Percentiles rank a stretch among this genome's conserved stretches.
Evolutionary conservation across 2,888 invertebrate genomes (phyloP).

Genomic region (Euplexia lucipara): DNA sequence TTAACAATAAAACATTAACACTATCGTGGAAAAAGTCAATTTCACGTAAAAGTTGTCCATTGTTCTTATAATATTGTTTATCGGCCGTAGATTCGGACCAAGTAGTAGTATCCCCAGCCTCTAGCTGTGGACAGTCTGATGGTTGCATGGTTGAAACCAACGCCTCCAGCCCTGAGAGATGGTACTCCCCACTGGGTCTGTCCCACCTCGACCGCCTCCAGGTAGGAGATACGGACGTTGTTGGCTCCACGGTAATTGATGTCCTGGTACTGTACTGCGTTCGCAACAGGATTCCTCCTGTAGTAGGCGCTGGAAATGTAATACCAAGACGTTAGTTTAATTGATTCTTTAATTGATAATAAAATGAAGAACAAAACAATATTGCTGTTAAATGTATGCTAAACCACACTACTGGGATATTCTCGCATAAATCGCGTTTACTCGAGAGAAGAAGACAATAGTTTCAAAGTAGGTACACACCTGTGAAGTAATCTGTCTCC

Average conservation of each 20-base stretch:
- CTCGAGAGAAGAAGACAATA: neutral
- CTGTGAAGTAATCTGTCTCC: slow-evolving; percentile 27
- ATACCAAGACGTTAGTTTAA: neutral
- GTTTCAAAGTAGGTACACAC: neutral
- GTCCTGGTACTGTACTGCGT: slow-evolving; percentile 80
- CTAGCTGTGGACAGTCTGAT: slow-evolving; percentile 75
- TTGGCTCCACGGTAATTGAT: slow-evolving; percentile 75
- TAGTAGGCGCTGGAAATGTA: slow-evolving; percentile 43
- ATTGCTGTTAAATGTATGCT: too few relatives aligned
- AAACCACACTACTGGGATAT: too few relatives aligned
- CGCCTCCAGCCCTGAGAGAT: slow-evolving; percentile 72
- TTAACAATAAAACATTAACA: too few relatives aligned
- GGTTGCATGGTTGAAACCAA: slow-evolving; percentile 74
- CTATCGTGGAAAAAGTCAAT: neutral
- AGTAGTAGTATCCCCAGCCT: slow-evolving; percentile 80
- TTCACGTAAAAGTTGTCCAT: neutral
- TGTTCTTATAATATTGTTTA: slow-evolving; percentile 50
- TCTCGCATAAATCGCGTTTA: too few relatives aligned
- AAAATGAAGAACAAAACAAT: too few relatives aligned
- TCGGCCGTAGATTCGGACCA: slow-evolving; percentile 80
- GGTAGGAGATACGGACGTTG: slow-evolving; percentile 72
- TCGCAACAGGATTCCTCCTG: slow-evolving; percentile 67
- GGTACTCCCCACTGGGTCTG: slow-evolving; percentile 75
- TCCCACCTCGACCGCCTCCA: slow-evolving; percentile 78
- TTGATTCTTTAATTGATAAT: too few relatives aligned